A percentile compares a stretch with the other conserved stretches of the same genome.
phyloP scores from a whole-genome alignment of 2,113 vertebrate genomes.

The Prunella fulvescens region DNA sequence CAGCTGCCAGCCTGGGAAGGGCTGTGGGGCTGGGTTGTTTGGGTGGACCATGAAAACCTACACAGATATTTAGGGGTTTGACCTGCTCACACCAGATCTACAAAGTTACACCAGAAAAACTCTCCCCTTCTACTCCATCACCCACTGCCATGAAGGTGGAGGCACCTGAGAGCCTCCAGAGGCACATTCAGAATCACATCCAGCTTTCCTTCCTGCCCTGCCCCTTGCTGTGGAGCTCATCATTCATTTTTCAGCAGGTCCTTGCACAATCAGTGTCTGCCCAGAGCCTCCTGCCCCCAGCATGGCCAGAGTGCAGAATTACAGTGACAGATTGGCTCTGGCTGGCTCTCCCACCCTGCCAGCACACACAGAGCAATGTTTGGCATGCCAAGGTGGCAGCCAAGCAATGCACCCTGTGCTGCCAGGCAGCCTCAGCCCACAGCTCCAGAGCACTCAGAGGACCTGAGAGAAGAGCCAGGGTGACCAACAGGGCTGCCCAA shows the following conservation, averaged over 20 bases:
- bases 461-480: neutral
- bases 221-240: neutral
- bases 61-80: neutral
- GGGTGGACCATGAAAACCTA: neutral
- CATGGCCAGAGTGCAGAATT: neutral
- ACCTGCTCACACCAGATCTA: neutral
- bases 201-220: rapidly evolving
- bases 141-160: neutral
- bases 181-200: neutral
- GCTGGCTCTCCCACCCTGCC: neutral
- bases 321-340: neutral
- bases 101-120: neutral
- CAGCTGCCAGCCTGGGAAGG: neutral
- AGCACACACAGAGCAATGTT: neutral
- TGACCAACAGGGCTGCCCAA: neutral
- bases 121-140: neutral
- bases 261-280: neutral
- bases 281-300: neutral
- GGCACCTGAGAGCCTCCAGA: neutral
- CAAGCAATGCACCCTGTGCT: neutral
- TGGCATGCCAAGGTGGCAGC: neutral
- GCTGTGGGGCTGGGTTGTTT: neutral
- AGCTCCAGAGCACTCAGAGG: neutral
- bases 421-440: neutral
- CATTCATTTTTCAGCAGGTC: neutral